Percentiles rank a stretch among this genome's conserved stretches.
phyloP scores from a whole-genome alignment of 2,797 vertebrate genomes.

The Tokudaia muenninki region DNA sequence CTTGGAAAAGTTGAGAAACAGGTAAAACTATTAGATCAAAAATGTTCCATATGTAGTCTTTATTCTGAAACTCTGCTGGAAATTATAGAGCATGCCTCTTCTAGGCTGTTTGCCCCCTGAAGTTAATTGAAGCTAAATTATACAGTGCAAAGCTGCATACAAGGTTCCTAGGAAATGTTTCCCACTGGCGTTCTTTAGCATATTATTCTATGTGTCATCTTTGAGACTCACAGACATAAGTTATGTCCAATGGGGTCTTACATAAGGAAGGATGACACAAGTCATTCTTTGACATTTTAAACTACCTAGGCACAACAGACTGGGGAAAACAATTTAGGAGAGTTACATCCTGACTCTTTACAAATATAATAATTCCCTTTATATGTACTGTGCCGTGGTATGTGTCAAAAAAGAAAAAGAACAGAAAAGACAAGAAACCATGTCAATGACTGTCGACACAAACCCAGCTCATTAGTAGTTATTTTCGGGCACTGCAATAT shows the following conservation, averaged over 20 bases:
- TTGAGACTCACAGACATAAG: slow-evolving; percentile 54
- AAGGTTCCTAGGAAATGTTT: slow-evolving; percentile 59
- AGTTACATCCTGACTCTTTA: not conserved
- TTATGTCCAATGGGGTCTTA: slow-evolving; percentile 60
- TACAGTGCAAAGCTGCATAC: slow-evolving; percentile 60
- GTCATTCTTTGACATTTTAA: slow-evolving; percentile 61
- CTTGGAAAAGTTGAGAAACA: slow-evolving; percentile 17
- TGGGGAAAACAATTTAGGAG: not conserved
- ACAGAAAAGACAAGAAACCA: not conserved
- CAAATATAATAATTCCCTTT: slow-evolving; percentile 49
- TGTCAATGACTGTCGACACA: not conserved
- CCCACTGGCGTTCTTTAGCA: not conserved
- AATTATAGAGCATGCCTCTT: slow-evolving; percentile 74
- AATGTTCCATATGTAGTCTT: slow-evolving; percentile 60
- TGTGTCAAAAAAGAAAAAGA: slow-evolving; percentile 38
- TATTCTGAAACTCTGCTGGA: slow-evolving; percentile 66
- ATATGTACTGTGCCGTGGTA: slow-evolving; percentile 13
- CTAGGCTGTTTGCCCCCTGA: slow-evolving; percentile 56
- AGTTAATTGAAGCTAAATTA: slow-evolving; percentile 80
- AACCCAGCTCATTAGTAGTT: not conserved
- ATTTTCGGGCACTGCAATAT: not conserved
- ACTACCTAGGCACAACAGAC: not conserved
- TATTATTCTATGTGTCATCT: slow-evolving; percentile 50
- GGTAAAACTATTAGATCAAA: slow-evolving; percentile 61
- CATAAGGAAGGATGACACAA: slow-evolving; percentile 39